phyloP scores from a whole-genome alignment of 1,140 invertebrate species.

The Leptinotarsa texana region DNA sequence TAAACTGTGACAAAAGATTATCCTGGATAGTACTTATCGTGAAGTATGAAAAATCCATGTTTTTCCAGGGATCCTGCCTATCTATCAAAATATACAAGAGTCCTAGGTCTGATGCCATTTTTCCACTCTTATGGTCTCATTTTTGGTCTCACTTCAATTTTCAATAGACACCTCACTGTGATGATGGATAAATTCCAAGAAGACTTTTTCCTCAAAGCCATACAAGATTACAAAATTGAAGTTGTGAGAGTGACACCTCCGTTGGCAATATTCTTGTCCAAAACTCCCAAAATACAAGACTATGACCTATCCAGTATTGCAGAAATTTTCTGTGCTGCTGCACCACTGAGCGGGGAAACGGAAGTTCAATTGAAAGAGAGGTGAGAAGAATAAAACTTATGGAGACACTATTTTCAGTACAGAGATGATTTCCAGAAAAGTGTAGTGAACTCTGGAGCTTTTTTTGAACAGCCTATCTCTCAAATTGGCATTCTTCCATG shows the following conservation, averaged over 20 bases:
- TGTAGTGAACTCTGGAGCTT: no score
- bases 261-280: slow-evolving; percentile 36
- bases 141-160: slow-evolving; percentile 30
- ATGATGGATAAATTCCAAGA: slow-evolving; percentile 62
- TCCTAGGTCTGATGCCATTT: slow-evolving; percentile 42
- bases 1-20: background rate
- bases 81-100: background rate
- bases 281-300: slow-evolving; percentile 43
- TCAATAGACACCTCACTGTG: slow-evolving; percentile 39
- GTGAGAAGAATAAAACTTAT: slow-evolving; percentile 30
- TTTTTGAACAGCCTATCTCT: no score
- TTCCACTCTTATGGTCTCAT: slow-evolving; percentile 42
- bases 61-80: slow-evolving; percentile 37
- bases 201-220: slow-evolving; percentile 46
- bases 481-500: no score
- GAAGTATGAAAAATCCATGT: background rate
- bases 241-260: slow-evolving; percentile 34
- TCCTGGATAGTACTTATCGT: background rate
- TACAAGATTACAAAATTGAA: slow-evolving; percentile 35
- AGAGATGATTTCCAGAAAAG: no score
- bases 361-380: slow-evolving; percentile 53
- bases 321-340: slow-evolving; percentile 56
- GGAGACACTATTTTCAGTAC: no score
- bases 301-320: slow-evolving; percentile 55
- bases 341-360: slow-evolving; percentile 53